Evolutionary conservation across 2,888 invertebrate genomes (phyloP).

Genomic region (Trichopria drosophilae): DNA sequence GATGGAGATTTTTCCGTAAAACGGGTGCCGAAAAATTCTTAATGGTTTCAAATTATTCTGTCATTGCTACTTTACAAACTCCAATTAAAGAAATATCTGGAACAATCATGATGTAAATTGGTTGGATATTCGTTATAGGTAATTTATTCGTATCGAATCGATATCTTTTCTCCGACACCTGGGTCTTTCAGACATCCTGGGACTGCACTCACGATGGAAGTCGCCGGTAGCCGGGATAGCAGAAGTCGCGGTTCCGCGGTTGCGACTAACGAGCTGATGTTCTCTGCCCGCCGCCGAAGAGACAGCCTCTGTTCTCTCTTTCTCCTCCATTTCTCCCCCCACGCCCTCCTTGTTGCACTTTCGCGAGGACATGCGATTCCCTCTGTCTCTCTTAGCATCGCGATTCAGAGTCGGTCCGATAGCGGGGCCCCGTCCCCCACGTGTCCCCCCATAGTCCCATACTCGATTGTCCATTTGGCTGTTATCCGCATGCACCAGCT

Average conservation of each 20-base stretch:
- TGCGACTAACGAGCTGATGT: conserved; percentile 40
- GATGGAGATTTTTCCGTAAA: too few relatives aligned
- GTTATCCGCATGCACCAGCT: conserved; percentile 17
- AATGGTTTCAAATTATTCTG: neutral
- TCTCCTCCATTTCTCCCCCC: conserved; percentile 10
- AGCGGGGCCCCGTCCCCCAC: conserved; percentile 21
- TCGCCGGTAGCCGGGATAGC: conserved; percentile 16
- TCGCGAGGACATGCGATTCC: conserved; percentile 15
- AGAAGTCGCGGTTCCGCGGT: conserved; percentile 33
- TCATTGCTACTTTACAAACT: neutral
- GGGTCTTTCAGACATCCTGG: neutral
- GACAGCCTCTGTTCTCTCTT: conserved; percentile 29
- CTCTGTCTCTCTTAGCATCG: conserved; percentile 5
- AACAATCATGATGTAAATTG: too few relatives aligned
- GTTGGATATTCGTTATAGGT: neutral
- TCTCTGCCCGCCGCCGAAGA: conserved; percentile 32
- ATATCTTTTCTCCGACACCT: neutral
- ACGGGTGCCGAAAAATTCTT: too few relatives aligned
- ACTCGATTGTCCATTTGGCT: conserved; percentile 32
- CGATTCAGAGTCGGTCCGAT: conserved; percentile 2
- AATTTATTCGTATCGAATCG: neutral
- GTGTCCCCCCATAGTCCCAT: conserved; percentile 7
- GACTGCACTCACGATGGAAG: neutral
- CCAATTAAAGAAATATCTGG: neutral
- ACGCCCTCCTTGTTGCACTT: too few relatives aligned